phyloP scores from a whole-genome alignment of 1,140 invertebrate genomes.

The Oedothorax gibbosus region DNA sequence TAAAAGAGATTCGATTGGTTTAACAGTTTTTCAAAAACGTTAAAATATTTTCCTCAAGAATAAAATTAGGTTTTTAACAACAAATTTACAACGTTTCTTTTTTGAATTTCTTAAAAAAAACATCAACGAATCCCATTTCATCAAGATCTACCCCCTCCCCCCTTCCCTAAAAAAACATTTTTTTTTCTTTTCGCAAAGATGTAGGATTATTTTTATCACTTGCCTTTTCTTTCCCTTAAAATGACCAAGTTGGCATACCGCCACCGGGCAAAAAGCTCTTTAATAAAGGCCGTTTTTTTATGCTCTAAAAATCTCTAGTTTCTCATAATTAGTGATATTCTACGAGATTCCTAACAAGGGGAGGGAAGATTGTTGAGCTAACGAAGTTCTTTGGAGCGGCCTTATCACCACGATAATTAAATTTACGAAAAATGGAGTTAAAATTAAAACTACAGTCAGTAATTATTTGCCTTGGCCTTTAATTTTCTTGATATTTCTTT shows the following conservation, averaged over 20 bases:
- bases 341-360: conserved; percentile 11
- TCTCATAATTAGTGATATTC: conserved; percentile 39
- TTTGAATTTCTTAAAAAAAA: too few relatives aligned
- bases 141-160: too few relatives aligned
- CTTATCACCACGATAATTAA: conserved; percentile 38
- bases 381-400: background rate
- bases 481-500: background rate
- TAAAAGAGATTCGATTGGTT: too few relatives aligned
- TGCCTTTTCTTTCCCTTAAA: background rate
- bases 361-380: conserved; percentile 7
- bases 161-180: too few relatives aligned
- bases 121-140: too few relatives aligned
- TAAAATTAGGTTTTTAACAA: too few relatives aligned
- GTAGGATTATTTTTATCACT: too few relatives aligned
- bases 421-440: conserved; percentile 30
- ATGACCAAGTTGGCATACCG: background rate
- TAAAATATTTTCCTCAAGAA: too few relatives aligned
- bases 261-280: background rate
- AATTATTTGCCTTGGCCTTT: conserved; percentile 41
- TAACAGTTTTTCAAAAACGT: too few relatives aligned
- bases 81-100: too few relatives aligned
- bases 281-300: conserved; percentile 2
- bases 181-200: too few relatives aligned
- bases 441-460: conserved; percentile 43
- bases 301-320: conserved; percentile 9